Evolutionary conservation across 1,140 invertebrate genomes (phyloP), one percentile per base, ranked within the genome.

Genomic region (Cydia strobilella): DNA sequence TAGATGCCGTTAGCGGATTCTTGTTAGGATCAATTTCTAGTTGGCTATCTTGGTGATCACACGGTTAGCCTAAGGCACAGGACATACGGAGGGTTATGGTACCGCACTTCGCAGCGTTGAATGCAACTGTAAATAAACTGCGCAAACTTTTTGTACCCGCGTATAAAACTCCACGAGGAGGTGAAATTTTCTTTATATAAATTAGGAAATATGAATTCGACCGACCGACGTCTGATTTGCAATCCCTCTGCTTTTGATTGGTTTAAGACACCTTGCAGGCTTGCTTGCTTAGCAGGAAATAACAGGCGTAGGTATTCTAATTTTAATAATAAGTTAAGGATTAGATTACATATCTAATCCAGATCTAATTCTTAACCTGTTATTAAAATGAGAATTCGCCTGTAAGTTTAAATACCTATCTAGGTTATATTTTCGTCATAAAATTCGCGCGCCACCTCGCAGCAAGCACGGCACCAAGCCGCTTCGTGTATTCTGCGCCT

Each of bases 1-100:
- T 77, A 77, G 76, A 72, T 80, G 74, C 79, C 76, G 77, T 80
- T 84, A 76, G 65, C 35, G 51, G 31, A 66, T 72, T 59, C 71
- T 79, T 71, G 78, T 75, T 79, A 78, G 74, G 59, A 72, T 72
- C 45, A 51, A 48, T 72, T 72, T 69, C 65, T 69, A 69, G 65
- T 69, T 69, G 31, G 18, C 31, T 76, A 72, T 63, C 75, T 71
- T 63, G 71, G 69, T 72, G 73, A 69, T 75, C 77, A 54, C 77
- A 39, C 75, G 27, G 35, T 35, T 27, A 10, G 54, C 54, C 54
- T 23, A 59, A 59, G 54, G 54, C 54, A 54, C 54, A 20, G 7
- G 12, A 59, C 54, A 59, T n/a, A 59, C 54, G 54, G 54, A 59
- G 10, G 15, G 10, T 18, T 59, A 23, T 59, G 54, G 20, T n/a